Evolutionary conservation across 1,140 invertebrate genomes (phyloP).

Genomic region (Diorhabda sublineata): DNA sequence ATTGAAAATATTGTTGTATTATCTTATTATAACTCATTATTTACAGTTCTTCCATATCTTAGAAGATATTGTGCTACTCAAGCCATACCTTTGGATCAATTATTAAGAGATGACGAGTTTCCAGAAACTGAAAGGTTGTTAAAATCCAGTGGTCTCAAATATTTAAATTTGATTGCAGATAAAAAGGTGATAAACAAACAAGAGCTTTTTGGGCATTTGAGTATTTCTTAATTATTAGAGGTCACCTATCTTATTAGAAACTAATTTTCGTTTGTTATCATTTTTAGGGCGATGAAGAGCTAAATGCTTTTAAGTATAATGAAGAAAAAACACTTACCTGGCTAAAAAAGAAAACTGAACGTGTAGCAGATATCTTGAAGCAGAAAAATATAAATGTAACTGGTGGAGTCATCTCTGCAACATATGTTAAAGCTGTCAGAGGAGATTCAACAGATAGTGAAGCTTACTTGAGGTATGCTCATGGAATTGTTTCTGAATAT

Average conservation of each 20-base stretch:
- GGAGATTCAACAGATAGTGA: slow-evolving; percentile 49
- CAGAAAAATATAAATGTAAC: slow-evolving; percentile 66
- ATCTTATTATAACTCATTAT: not conserved
- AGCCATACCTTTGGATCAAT: slow-evolving; percentile 67
- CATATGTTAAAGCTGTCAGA: slow-evolving; percentile 54
- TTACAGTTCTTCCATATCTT: slow-evolving; percentile 56
- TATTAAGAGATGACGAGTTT: slow-evolving; percentile 58
- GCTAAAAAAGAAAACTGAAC: slow-evolving; percentile 64
- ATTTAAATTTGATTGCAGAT: slow-evolving; percentile 60
- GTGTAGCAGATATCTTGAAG: slow-evolving; percentile 59
- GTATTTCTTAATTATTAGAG: too few species aligned
- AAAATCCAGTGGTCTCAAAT: slow-evolving; percentile 47
- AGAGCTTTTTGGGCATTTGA: too few species aligned
- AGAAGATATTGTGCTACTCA: slow-evolving; percentile 54
- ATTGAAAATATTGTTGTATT: not conserved
- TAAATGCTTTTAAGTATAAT: slow-evolving; percentile 74
- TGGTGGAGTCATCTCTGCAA: slow-evolving; percentile 62
- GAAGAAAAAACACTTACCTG: slow-evolving; percentile 69
- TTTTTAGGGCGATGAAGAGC: slow-evolving; percentile 56
- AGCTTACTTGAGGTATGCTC: slow-evolving; percentile 62
- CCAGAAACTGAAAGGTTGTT: slow-evolving; percentile 55
- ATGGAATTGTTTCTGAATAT: slow-evolving; percentile 67
- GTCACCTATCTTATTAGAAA: too few species aligned
- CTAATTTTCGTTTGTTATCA: not conserved
- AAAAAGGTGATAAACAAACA: slow-evolving; percentile 52